Percentiles rank a stretch among this genome's conserved stretches.
Evolutionary conservation across 2,113 vertebrate genomes (phyloP).

Genomic region (Mionectes macconnelli): DNA sequence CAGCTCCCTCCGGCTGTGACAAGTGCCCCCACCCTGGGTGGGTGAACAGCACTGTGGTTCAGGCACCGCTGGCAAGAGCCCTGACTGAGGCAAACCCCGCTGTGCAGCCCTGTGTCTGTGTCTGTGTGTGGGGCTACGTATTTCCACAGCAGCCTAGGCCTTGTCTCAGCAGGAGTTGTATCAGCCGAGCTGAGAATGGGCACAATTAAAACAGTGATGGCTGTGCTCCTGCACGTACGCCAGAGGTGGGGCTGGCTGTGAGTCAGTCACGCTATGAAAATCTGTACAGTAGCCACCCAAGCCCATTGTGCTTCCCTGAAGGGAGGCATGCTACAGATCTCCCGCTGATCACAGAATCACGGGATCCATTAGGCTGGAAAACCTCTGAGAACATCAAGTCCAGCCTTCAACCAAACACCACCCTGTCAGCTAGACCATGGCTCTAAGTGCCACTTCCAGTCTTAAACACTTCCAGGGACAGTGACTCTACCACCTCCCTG

Average conservation of each 20-base stretch:
- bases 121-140: not conserved
- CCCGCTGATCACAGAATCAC: not conserved
- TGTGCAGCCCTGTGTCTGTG: not conserved
- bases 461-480: not conserved
- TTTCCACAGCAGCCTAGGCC: not conserved
- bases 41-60: not conserved
- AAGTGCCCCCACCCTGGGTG: not conserved
- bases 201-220: not conserved
- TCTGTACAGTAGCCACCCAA: not conserved
- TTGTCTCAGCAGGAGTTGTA: fast-evolving
- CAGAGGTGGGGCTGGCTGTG: not conserved
- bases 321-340: fast-evolving
- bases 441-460: not conserved
- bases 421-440: not conserved
- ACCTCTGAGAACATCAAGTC: not conserved
- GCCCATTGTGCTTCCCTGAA: not conserved
- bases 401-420: not conserved
- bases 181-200: fast-evolving
- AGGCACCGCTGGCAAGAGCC: not conserved
- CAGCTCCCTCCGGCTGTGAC: not conserved
- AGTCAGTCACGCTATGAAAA: not conserved
- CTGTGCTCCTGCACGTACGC: not conserved
- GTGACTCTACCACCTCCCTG: not conserved
- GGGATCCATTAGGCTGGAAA: not conserved
- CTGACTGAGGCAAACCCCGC: not conserved